These are phyloP conservation scores for Sminthurides bifidus DNA, from an alignment of 1,140 invertebrate genomes.

Conservation along the genomic window DNA sequence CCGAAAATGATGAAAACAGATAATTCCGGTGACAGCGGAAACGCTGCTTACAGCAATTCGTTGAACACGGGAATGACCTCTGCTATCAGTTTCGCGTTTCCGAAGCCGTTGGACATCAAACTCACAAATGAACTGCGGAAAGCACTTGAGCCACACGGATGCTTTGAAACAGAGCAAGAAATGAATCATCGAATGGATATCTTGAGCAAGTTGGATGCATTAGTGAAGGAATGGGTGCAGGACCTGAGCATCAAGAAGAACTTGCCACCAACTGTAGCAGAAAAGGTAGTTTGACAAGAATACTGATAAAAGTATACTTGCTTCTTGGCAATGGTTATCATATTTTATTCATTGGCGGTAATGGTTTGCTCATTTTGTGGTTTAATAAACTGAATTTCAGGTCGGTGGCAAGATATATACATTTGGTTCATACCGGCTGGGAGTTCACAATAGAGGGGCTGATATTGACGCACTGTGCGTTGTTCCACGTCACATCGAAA, in stretches of 20 bases:
- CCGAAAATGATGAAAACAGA: slow-evolving; percentile 3
- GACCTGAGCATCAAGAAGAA: slow-evolving; percentile 76
- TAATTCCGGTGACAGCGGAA: slow-evolving; percentile 1
- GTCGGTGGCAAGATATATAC: slow-evolving; percentile 97
- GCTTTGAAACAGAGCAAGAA: slow-evolving; percentile 84
- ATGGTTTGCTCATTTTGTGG: background rate
- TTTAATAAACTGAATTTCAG: slow-evolving; percentile 10
- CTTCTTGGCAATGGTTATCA: background rate
- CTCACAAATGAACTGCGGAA: slow-evolving; percentile 72
- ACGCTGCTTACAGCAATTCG: no score
- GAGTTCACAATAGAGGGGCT: slow-evolving; percentile 92
- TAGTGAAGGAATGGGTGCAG: slow-evolving; percentile 86
- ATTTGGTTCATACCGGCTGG: slow-evolving; percentile 86
- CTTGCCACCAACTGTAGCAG: slow-evolving; percentile 72
- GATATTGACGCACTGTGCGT: slow-evolving; percentile 99
- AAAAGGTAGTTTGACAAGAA: slow-evolving; percentile 41
- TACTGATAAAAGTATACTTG: background rate
- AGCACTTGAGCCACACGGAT: slow-evolving; percentile 69
- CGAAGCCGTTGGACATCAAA: slow-evolving; percentile 70
- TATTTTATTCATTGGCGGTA: background rate
- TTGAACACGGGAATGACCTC: slow-evolving; percentile 57
- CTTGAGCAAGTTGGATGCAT: slow-evolving; percentile 64
- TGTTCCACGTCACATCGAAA: slow-evolving; percentile 85
- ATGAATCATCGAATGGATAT: slow-evolving; percentile 64
- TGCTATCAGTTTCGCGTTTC: slow-evolving; percentile 75